Conservation (phyloP, 2,113 vertebrate species). For the Arothron firmamentum region DNA sequence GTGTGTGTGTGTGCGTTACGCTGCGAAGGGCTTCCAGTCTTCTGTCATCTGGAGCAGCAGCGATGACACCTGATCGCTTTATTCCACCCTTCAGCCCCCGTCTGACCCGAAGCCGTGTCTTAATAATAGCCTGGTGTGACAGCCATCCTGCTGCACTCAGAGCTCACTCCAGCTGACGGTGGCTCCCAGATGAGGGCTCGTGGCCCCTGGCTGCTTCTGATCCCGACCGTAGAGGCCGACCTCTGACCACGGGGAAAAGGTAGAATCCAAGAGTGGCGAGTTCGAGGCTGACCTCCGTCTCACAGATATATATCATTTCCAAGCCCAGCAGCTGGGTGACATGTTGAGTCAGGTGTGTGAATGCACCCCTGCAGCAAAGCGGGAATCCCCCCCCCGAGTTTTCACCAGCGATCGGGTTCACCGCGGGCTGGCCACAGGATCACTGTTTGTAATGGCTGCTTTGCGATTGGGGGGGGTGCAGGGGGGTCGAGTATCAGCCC, state of each 20-base stretch:
- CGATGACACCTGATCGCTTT: constrained; percentile 56
- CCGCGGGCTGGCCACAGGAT: constrained; percentile 40
- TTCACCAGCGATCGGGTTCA: constrained; percentile 39
- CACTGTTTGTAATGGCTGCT: constrained; percentile 66
- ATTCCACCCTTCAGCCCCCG: constrained; percentile 47
- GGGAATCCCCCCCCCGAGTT: constrained; percentile 46
- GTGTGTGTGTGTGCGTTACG: constrained; percentile 27
- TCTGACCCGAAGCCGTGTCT: constrained; percentile 49
- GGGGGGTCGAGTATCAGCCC: constrained; percentile 59
- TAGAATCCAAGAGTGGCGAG: constrained; percentile 1
- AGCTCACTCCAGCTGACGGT: constrained; percentile 59
- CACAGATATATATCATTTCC: background rate
- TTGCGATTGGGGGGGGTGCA: constrained; percentile 36
- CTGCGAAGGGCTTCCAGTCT: constrained; percentile 14
- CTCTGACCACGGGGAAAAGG: constrained; percentile 24
- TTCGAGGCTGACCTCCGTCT: constrained; percentile 18
- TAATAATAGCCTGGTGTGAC: constrained; percentile 65
- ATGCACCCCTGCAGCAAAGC: constrained; percentile 9
- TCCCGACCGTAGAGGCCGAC: constrained; percentile 25
- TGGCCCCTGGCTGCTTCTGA: constrained; percentile 32
- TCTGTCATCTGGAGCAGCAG: constrained; percentile 28
- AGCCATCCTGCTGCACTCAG: constrained; percentile 56
- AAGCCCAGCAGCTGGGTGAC: constrained; percentile 19
- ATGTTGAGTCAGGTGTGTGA: constrained; percentile 47
- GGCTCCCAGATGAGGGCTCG: constrained; percentile 38